Evolutionary conservation across 1,140 invertebrate genomes (phyloP).

Genomic region (Microplitis mediator): DNA sequence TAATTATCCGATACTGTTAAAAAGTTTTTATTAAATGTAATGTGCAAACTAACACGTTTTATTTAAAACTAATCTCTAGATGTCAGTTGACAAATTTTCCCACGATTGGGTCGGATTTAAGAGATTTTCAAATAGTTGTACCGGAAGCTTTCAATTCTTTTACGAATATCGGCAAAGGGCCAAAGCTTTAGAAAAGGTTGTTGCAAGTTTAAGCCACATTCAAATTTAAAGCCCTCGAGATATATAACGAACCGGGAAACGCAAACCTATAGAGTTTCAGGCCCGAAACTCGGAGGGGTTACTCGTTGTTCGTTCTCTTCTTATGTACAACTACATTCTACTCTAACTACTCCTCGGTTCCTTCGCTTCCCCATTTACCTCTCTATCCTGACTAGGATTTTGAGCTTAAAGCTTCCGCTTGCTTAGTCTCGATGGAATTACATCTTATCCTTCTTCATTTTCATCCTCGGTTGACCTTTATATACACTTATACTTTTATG

Average conservation of each 20-base stretch:
- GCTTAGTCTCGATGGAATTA: constrained; percentile 14
- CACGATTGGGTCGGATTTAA: background rate
- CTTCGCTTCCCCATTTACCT: background rate
- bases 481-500: background rate
- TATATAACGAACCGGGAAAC: background rate
- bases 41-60: background rate
- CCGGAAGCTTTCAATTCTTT: constrained; percentile 8
- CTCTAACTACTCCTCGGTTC: background rate
- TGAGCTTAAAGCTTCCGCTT: constrained; percentile 21
- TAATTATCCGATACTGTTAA: too few species aligned
- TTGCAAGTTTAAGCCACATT: constrained; percentile 18
- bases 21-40: background rate
- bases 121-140: background rate
- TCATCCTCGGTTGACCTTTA: constrained; percentile 1
- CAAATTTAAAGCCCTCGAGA: constrained; percentile 13
- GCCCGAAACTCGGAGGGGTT: constrained; percentile 6
- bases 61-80: background rate
- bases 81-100: constrained; percentile 7
- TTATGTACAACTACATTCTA: too few species aligned
- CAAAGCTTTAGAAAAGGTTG: constrained; percentile 5
- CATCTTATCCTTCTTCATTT: constrained; percentile 16
- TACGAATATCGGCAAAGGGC: constrained; percentile 7
- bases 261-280: background rate
- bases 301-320: background rate
- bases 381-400: constrained; percentile 7